Evolutionary conservation across 1,140 invertebrate genomes (phyloP).

Genomic region (Saxidomus purpurata): DNA sequence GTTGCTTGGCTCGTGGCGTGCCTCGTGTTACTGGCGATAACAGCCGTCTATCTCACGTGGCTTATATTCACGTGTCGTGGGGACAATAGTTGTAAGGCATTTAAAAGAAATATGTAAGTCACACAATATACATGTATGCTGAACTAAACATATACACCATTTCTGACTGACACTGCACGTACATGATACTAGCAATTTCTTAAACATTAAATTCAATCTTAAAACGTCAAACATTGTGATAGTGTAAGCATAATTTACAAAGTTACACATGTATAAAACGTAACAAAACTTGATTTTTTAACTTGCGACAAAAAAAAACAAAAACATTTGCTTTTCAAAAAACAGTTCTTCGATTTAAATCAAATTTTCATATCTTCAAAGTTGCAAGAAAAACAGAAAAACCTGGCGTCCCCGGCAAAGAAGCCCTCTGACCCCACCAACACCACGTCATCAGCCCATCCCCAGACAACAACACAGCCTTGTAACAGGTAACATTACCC

Average conservation of each 20-base stretch:
- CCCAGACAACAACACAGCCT: no score
- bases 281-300: not conserved
- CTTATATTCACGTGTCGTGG: constrained; percentile 7
- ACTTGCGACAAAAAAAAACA: no score
- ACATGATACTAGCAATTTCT: no score
- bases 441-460: not conserved
- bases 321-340: no score
- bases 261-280: not conserved
- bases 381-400: not conserved
- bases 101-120: constrained; percentile 1
- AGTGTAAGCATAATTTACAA: not conserved
- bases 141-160: not conserved
- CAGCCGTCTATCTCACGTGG: not conserved
- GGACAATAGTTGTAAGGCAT: not conserved
- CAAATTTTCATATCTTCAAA: no score
- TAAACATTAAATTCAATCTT: not conserved
- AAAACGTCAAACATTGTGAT: not conserved
- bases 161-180: not conserved
- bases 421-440: not conserved
- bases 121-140: not conserved
- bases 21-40: not conserved
- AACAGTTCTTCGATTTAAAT: no score
- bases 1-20: constrained; percentile 24
- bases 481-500: no score
- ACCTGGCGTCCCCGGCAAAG: not conserved